These are phyloP conservation scores for Rhynchopsitta pachyrhyncha DNA, from an alignment of 2,113 vertebrate species.

Conservation along the genomic window DNA sequence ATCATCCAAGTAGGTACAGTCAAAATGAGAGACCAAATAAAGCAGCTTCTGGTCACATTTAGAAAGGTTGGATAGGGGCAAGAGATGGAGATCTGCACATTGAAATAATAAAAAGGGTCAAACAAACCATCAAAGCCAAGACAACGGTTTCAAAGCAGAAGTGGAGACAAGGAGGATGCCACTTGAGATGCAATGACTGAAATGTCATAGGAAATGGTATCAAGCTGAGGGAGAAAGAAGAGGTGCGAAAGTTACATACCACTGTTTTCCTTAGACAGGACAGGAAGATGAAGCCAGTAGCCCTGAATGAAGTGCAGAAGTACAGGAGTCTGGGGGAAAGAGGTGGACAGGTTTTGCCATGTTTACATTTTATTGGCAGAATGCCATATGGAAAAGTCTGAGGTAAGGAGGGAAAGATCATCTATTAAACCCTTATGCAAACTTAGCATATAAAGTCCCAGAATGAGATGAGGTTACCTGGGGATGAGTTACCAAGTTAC, in stretches of 20 bases:
- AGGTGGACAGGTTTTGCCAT: neutral
- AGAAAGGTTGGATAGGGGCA: neutral
- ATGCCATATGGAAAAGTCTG: neutral
- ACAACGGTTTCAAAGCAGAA: neutral
- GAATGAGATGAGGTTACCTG: neutral
- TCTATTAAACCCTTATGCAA: neutral
- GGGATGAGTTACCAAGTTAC: neutral
- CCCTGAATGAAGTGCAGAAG: neutral
- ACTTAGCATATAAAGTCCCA: neutral
- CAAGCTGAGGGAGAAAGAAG: neutral
- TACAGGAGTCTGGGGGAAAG: neutral
- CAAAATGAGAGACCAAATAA: neutral
- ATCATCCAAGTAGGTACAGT: neutral
- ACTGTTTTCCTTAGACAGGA: neutral
- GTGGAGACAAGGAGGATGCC: neutral
- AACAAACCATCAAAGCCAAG: neutral
- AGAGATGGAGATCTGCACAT: neutral
- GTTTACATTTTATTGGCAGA: neutral
- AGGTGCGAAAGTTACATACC: neutral
- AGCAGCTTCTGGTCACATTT: neutral
- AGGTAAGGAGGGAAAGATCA: neutral
- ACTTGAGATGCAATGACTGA: neutral
- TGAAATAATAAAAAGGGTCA: neutral
- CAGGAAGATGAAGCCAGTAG: neutral
- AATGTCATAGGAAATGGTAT: neutral